Base-by-base conservation (phyloP, 2,797 vertebrate species). In the Lacerta viridis region DNA sequence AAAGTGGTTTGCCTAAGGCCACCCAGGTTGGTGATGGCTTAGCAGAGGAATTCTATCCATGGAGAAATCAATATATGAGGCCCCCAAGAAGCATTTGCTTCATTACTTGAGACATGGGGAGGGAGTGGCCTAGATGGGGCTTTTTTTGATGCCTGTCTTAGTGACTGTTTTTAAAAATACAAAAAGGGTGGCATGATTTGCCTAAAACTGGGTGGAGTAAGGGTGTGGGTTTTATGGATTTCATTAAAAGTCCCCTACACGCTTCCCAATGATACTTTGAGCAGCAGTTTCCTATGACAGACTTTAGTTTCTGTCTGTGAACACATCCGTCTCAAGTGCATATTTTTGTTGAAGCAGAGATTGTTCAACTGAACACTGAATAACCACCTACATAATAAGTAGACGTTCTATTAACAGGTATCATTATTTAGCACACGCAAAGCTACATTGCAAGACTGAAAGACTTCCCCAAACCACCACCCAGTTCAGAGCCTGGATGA, bases 1-100 rank as follows among this genome's bases (percentile, higher is more conserved):
- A 69, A 77, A 36, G 75, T 9, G 3, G 9, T 36, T 64, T 55
- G 29, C 29, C 50, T 61, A 43, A 72, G 50, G 18, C 66, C 36
- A 88, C 76, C 68, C 76, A 88, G 4, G 23, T n/a, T 84, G 55
- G 7, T 27, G 11, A 72, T 61, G 68, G 23, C 68, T 89, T 85
- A 74, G 39, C 23, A 33, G 69, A 29, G 66, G 72, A 61, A 61
- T 10, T 1, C 1, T 36, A 27, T 25, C 46, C 25, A 80, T 75
- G 50, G 41, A 76, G 29, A 83, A 78, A 68, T 75, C 39, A 86
- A 64, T 36, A 50, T 29, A 5, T 41, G 61, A 68, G 64, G 2
- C 27, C 69, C 85, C 33, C 66, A 80, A 85, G 13, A 23, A 93
- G 27, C 41, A 85, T 3, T 20, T 29, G 9, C 18, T 2, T 78